phyloP scores from a whole-genome alignment of 2,113 vertebrate genomes.

The Indicator maculatus region DNA sequence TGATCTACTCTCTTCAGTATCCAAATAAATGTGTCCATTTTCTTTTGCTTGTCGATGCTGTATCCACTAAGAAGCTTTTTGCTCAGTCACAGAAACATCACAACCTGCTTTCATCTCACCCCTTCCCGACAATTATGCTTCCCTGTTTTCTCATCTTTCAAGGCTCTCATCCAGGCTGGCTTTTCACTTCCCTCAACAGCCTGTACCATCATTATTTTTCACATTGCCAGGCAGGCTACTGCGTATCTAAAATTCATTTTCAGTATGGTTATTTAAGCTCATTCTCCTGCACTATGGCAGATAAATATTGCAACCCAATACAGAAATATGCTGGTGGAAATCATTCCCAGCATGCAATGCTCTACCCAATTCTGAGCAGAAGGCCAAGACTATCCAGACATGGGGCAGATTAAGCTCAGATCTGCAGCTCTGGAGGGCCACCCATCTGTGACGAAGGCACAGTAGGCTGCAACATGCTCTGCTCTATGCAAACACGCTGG shows the following conservation, averaged over 20 bases:
- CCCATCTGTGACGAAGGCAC: fast-evolving
- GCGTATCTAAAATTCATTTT: background rate
- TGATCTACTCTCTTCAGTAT: background rate
- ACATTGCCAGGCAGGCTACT: background rate
- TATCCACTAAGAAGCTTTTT: background rate
- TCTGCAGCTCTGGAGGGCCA: background rate
- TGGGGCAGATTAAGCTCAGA: fast-evolving
- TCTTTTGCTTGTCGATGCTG: background rate
- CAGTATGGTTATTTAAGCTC: background rate
- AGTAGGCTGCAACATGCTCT: background rate
- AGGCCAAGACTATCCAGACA: background rate
- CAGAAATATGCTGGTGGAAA: background rate
- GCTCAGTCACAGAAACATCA: background rate
- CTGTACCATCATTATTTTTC: background rate
- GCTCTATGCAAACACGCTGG: fast-evolving
- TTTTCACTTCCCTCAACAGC: background rate
- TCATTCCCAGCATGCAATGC: fast-evolving
- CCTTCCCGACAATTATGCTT: background rate
- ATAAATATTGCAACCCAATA: background rate
- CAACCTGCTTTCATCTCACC: background rate
- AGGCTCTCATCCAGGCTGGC: background rate
- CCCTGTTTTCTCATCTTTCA: background rate
- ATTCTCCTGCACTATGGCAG: background rate
- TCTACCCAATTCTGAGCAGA: background rate
- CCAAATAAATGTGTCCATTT: background rate